Evolutionary conservation across 1,140 invertebrate species (phyloP).

Genomic region (Drosophila rhopaloa): DNA sequence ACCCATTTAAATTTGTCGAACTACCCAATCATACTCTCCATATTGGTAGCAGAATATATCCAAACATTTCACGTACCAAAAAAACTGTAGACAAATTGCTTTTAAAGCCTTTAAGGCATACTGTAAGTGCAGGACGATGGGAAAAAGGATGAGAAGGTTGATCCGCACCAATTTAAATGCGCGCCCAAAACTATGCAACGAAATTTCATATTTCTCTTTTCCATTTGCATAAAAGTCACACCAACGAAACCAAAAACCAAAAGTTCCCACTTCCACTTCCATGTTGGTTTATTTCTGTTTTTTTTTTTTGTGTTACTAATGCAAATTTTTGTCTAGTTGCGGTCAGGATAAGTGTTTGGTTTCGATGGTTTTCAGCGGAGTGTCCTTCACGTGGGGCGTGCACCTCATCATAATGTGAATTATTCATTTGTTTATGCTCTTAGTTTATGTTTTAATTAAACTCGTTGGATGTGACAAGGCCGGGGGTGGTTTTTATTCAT

Average conservation of each 20-base stretch:
- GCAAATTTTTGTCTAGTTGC: constrained; percentile 51
- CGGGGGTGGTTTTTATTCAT: neutral
- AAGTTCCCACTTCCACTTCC: constrained; percentile 14
- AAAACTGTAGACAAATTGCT: constrained; percentile 68
- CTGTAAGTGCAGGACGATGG: constrained; percentile 17
- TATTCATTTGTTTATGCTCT: constrained; percentile 74
- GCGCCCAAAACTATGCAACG: constrained; percentile 68
- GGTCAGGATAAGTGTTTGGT: constrained; percentile 40
- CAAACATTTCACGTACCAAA: constrained; percentile 22
- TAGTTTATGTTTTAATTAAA: constrained; percentile 77
- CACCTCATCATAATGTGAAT: constrained; percentile 67
- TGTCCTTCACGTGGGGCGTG: constrained; percentile 12
- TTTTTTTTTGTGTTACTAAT: constrained; percentile 11
- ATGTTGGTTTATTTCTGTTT: neutral
- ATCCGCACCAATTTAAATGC: constrained; percentile 63
- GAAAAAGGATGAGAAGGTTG: constrained; percentile 13
- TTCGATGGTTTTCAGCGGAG: constrained; percentile 16
- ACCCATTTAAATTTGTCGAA: neutral
- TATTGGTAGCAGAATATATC: constrained; percentile 11
- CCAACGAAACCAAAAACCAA: constrained; percentile 22
- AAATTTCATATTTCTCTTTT: constrained; percentile 45
- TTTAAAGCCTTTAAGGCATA: constrained; percentile 79
- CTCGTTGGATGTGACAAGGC: constrained; percentile 10
- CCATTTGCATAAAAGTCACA: constrained; percentile 71
- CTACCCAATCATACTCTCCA: constrained; percentile 1